phyloP scores from a whole-genome alignment of 1,140 invertebrate species.

The Neodiprion pinetum region DNA sequence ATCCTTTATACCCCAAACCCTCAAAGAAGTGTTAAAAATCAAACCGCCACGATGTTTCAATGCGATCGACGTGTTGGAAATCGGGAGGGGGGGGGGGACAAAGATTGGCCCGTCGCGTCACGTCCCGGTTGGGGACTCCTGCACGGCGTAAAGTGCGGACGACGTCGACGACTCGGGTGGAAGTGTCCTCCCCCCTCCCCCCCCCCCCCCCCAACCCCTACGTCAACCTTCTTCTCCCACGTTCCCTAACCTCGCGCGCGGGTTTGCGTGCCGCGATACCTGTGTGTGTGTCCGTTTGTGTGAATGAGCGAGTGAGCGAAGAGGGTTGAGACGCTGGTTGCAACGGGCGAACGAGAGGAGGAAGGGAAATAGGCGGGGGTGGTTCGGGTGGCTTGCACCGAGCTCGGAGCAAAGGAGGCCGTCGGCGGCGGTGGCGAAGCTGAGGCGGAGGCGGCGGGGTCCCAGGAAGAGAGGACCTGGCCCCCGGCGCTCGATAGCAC shows the following conservation, averaged over 20 bases:
- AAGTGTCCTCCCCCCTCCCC: not conserved
- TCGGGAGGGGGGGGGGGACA: no score
- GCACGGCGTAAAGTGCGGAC: constrained; percentile 35
- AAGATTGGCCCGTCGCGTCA: not conserved
- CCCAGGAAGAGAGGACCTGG: not conserved
- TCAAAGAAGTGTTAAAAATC: no score
- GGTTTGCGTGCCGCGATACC: not conserved
- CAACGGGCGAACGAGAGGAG: constrained; percentile 35
- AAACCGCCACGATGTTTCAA: no score
- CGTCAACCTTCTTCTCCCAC: not conserved
- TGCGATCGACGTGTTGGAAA: no score
- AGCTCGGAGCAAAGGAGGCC: constrained; percentile 43
- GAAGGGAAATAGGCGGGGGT: constrained; percentile 42
- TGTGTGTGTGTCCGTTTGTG: not conserved
- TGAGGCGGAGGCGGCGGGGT: constrained; percentile 24
- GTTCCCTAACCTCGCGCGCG: constrained; percentile 17
- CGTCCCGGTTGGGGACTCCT: constrained; percentile 35
- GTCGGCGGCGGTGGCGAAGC: not conserved
- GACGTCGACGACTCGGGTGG: constrained; percentile 29
- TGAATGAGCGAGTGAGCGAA: not conserved
- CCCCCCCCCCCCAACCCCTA: not conserved
- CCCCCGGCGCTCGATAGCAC: constrained; percentile 59
- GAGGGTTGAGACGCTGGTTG: constrained; percentile 24
- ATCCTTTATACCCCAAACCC: no score
- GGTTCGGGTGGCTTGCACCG: constrained; percentile 48